phyloP scores from a whole-genome alignment of 2,113 vertebrate genomes.

The Psilopsiagon aymara region DNA sequence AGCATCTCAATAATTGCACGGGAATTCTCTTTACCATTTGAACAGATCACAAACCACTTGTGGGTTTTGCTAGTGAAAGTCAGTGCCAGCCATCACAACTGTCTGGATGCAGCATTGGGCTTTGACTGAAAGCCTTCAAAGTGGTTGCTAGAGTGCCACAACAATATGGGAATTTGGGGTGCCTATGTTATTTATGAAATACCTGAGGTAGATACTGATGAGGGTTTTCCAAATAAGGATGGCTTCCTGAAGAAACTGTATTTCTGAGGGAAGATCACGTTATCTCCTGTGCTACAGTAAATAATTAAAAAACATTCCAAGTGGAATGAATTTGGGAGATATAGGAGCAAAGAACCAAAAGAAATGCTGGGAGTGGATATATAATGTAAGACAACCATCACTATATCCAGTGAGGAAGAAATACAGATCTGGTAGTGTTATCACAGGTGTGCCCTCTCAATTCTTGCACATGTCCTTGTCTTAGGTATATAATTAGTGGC shows the following conservation, averaged over 20 bases:
- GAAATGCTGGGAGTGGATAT: background rate
- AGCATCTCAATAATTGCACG: slow-evolving; percentile 23
- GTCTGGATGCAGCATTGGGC: background rate
- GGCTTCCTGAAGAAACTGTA: background rate
- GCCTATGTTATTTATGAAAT: background rate
- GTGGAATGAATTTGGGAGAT: background rate
- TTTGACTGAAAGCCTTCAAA: background rate
- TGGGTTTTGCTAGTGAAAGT: background rate
- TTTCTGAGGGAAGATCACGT: background rate
- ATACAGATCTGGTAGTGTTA: background rate
- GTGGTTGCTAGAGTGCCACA: background rate
- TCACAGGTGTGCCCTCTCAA: background rate
- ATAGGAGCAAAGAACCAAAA: background rate
- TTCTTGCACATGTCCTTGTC: background rate
- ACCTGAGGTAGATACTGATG: background rate
- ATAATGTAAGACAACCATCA: background rate
- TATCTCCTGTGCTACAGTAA: background rate
- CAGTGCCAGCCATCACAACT: background rate
- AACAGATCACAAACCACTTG: slow-evolving; percentile 19
- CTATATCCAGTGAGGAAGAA: background rate
- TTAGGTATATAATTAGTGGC: background rate
- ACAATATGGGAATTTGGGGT: background rate
- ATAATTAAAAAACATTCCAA: background rate
- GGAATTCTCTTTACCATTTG: slow-evolving; percentile 7
- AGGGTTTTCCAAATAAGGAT: background rate